A percentile compares a stretch with the other conserved stretches of the same genome.
Evolutionary conservation across 2,797 vertebrate species (phyloP).

Genomic region (Acrocephalus scirpaceus): DNA sequence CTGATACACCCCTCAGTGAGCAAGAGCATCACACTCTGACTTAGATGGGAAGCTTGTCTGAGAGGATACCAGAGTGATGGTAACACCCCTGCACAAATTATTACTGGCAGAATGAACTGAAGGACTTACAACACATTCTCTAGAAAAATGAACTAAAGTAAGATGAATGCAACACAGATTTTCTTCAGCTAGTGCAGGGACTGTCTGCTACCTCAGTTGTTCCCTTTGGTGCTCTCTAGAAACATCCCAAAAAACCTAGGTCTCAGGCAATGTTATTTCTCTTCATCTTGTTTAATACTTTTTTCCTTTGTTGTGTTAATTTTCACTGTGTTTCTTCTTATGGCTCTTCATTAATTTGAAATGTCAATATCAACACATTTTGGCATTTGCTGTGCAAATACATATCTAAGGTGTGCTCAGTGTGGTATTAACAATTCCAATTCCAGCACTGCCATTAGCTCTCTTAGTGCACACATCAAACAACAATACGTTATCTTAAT

Average conservation of each 20-base stretch:
- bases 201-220: not conserved
- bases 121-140: not conserved
- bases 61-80: not conserved
- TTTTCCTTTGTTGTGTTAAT: not conserved
- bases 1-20: not conserved
- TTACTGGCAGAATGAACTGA: not conserved
- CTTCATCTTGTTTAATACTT: not conserved
- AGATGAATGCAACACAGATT: not conserved
- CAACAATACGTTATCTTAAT: not conserved
- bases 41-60: not conserved
- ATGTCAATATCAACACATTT: not conserved
- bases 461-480: not conserved
- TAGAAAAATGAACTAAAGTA: not conserved
- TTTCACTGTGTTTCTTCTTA: not conserved
- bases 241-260: not conserved
- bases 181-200: not conserved
- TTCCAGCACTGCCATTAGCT: not conserved
- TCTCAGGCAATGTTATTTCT: not conserved
- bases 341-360: not conserved
- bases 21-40: not conserved
- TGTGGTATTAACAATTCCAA: not conserved
- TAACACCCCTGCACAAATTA: not conserved
- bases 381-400: constrained; percentile 5
- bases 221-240: not conserved
- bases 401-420: not conserved